Evolutionary conservation across 2,888 invertebrate genomes (phyloP).

Genomic region (Rhogogaster chlorosoma): DNA sequence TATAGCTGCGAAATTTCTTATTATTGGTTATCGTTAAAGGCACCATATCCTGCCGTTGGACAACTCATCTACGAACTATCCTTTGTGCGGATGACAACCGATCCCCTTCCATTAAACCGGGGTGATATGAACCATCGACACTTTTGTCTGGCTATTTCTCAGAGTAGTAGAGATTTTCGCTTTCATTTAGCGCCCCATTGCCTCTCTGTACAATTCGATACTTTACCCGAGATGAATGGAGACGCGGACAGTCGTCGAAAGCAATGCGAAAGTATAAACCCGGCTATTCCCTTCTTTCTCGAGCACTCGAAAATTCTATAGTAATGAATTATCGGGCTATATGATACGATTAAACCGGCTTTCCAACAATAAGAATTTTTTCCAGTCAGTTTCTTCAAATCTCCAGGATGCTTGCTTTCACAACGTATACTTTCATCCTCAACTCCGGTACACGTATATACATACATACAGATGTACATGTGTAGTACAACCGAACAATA

Average conservation of each 20-base stretch:
- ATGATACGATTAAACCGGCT: conserved; percentile 17
- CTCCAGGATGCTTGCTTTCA: conserved; percentile 15
- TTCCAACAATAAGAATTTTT: conserved; percentile 26
- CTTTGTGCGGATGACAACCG: conserved; percentile 48
- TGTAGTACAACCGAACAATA: conserved; percentile 4
- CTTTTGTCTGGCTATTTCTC: conserved; percentile 35
- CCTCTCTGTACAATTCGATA: conserved; percentile 28
- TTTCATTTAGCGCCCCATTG: conserved; percentile 49
- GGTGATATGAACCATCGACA: conserved; percentile 9
- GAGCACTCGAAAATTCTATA: conserved; percentile 20
- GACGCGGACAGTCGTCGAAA: conserved; percentile 17
- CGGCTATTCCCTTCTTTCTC: background rate
- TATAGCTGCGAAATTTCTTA: conserved; percentile 40
- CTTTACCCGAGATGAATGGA: conserved; percentile 37
- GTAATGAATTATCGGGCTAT: conserved; percentile 35
- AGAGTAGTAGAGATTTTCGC: conserved; percentile 33
- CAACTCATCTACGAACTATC: conserved; percentile 37
- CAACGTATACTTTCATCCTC: background rate
- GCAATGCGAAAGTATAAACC: conserved; percentile 2
- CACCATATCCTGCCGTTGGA: conserved; percentile 14
- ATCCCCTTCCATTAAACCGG: background rate
- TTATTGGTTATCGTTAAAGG: conserved; percentile 49
- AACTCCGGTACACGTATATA: background rate
- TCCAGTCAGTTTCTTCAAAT: conserved; percentile 4
- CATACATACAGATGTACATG: background rate